A percentile compares a stretch with the other conserved stretches of the same genome.
Evolutionary conservation across 2,113 vertebrate genomes (phyloP).

Genomic region (Colaptes auratus): DNA sequence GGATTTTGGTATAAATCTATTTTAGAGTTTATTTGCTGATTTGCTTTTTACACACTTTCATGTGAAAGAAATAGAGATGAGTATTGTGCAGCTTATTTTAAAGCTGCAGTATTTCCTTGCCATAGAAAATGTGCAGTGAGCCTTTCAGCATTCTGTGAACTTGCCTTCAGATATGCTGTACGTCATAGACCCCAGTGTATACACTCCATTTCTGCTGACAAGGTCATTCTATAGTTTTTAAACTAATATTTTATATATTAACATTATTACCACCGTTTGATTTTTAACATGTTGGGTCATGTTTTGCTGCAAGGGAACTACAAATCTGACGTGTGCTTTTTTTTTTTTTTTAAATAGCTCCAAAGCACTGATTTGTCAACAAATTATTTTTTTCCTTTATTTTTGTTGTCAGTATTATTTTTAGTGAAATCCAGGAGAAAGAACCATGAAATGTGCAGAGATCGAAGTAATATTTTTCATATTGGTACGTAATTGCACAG

Average conservation of each 20-base stretch:
- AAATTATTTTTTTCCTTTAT: constrained; percentile 52
- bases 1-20: constrained; percentile 82
- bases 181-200: constrained; percentile 55
- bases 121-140: constrained; percentile 88
- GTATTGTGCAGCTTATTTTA: constrained; percentile 91
- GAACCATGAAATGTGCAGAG: constrained; percentile 55
- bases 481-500: constrained; percentile 74
- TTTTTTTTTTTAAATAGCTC: constrained; percentile 28
- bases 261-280: constrained; percentile 72
- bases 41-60: constrained; percentile 86
- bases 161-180: constrained; percentile 63
- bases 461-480: constrained; percentile 73
- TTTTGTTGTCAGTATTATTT: constrained; percentile 83
- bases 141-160: constrained; percentile 78
- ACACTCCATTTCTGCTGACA: constrained; percentile 68
- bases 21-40: constrained; percentile 85
- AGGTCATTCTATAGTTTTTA: constrained; percentile 80
- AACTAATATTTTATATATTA: constrained; percentile 82
- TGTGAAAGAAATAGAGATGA: constrained; percentile 81
- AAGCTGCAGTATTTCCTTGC: constrained; percentile 92
- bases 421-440: constrained; percentile 64
- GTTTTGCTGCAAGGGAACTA: constrained; percentile 72
- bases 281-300: constrained; percentile 55
- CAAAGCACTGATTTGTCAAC: constrained; percentile 70
- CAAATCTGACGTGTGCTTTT: constrained; percentile 56